These are phyloP conservation scores for Aradus depressus DNA, from an alignment of 2,888 invertebrate species.

Conservation along the genomic window DNA sequence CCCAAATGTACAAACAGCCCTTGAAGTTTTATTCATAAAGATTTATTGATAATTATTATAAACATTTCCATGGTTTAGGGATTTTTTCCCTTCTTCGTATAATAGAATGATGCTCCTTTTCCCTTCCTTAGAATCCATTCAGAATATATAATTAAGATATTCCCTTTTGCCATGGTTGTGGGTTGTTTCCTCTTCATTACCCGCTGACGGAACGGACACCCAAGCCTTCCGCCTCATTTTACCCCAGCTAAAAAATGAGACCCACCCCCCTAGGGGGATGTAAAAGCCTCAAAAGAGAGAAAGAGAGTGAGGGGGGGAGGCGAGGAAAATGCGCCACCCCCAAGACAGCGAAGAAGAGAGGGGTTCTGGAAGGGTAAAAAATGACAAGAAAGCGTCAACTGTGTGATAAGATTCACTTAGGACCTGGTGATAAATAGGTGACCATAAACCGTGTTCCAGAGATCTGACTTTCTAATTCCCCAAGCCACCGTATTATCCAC, in stretches of 20 bases:
- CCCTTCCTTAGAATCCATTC: neutral
- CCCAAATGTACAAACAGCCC: no score
- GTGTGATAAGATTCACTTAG: conserved; percentile 32
- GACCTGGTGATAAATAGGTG: conserved; percentile 31
- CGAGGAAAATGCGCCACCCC: conserved; percentile 13
- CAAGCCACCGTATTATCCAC: conserved; percentile 16
- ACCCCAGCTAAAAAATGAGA: conserved; percentile 31
- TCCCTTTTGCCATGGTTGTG: conserved; percentile 5
- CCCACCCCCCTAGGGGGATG: conserved; percentile 6
- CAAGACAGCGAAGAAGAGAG: no score
- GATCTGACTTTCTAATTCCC: conserved; percentile 31
- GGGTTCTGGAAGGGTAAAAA: conserved; percentile 26
- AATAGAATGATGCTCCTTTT: conserved; percentile 3
- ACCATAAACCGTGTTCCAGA: conserved; percentile 30
- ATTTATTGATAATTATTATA: no score
- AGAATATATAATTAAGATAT: conserved; percentile 16
- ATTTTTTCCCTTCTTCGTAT: no score
- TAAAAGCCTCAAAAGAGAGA: no score
- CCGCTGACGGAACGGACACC: conserved; percentile 13
- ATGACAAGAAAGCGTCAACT: conserved; percentile 31
- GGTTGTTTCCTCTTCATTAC: conserved; percentile 25
- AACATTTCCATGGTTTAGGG: no score
- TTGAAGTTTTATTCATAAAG: no score
- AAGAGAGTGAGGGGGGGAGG: no score
- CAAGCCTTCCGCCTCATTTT: conserved; percentile 31